These are phyloP conservation scores for Myopa tessellatipennis DNA, from an alignment of 2,888 invertebrate species.

Conservation along the genomic window DNA sequence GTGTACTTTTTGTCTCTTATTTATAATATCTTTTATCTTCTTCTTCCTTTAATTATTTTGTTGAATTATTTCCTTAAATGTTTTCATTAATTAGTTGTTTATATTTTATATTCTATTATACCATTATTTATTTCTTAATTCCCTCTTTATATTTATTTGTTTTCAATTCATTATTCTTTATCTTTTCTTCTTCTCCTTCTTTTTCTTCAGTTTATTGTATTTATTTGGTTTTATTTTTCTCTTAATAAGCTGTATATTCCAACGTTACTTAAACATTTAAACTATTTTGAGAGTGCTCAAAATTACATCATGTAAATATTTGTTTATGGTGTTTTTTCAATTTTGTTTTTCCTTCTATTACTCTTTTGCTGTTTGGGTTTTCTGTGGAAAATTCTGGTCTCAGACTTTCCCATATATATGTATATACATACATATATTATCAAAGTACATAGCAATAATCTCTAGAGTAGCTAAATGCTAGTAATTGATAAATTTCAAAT, in stretches of 20 bases:
- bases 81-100: constrained; percentile 37
- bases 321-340: constrained; percentile 36
- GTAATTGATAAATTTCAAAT: constrained; percentile 46
- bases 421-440: no score
- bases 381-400: not conserved
- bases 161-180: constrained; percentile 47
- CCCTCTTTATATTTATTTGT: constrained; percentile 46
- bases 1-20: no score
- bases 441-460: constrained; percentile 25
- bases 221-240: constrained; percentile 39
- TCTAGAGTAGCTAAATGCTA: constrained; percentile 43
- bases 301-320: constrained; percentile 25
- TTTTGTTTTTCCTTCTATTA: constrained; percentile 38
- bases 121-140: no score
- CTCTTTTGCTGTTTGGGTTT: constrained; percentile 23
- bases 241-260: constrained; percentile 34
- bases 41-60: constrained; percentile 5
- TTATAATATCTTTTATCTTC: no score
- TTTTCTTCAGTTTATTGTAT: not conserved
- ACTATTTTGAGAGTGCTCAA: constrained; percentile 40
- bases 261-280: constrained; percentile 35
- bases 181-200: not conserved
- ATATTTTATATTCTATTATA: constrained; percentile 49
- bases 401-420: not conserved
- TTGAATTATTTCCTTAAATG: no score